Conservation (phyloP, 2,113 vertebrate genomes). For the Microcebus griseorufus region DNA sequence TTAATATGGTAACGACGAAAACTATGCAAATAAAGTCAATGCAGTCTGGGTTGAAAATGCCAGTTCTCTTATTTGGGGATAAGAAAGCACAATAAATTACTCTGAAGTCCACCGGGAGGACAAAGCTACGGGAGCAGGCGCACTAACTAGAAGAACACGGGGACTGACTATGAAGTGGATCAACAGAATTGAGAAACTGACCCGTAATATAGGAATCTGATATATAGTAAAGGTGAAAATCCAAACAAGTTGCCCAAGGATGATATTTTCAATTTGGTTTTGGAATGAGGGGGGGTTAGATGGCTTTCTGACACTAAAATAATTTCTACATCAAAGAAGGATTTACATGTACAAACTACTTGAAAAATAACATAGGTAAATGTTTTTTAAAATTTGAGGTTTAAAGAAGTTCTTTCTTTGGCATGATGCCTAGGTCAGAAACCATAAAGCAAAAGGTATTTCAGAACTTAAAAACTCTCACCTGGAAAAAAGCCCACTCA, state of each 20-base stretch:
- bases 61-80: not conserved
- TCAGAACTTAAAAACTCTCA: not conserved
- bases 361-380: not conserved
- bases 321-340: not conserved
- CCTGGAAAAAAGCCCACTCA: not conserved
- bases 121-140: fast-evolving
- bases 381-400: not conserved
- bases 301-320: not conserved
- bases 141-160: not conserved
- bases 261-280: not conserved
- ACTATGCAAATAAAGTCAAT: not conserved
- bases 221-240: not conserved
- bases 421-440: not conserved
- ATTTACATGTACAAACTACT: not conserved
- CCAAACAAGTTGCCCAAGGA: not conserved
- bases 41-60: not conserved
- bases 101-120: not conserved
- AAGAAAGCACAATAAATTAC: not conserved
- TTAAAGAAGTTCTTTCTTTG: not conserved
- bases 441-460: not conserved
- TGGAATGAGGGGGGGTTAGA: not conserved
- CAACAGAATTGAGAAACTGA: not conserved
- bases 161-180: not conserved
- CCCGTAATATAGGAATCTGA: not conserved
- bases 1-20: not conserved